Evolutionary conservation across 2,888 invertebrate genomes (phyloP).

Genomic region (Lasioglossum vierecki): DNA sequence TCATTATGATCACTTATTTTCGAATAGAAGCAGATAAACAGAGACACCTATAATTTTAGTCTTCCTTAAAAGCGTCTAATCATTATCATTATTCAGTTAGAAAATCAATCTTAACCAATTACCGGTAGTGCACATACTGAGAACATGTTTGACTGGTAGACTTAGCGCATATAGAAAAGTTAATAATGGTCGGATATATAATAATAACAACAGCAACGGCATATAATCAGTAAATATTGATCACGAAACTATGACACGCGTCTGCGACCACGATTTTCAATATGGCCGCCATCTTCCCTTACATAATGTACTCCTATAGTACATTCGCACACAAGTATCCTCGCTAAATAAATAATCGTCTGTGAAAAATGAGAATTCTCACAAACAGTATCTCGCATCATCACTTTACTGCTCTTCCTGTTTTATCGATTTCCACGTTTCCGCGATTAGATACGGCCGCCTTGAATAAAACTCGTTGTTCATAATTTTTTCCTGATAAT

Average conservation of each 20-base stretch:
- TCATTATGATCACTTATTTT: background rate
- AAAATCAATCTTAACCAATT: background rate
- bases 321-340: background rate
- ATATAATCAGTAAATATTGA: background rate
- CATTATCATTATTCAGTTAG: background rate
- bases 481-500: background rate
- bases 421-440: background rate
- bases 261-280: slow-evolving; percentile 4
- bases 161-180: background rate
- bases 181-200: background rate
- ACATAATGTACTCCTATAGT: background rate
- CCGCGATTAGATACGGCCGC: background rate
- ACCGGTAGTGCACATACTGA: background rate
- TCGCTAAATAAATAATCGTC: background rate
- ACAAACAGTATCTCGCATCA: background rate
- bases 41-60: background rate
- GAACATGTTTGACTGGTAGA: slow-evolving; percentile 3
- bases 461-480: background rate
- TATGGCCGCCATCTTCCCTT: slow-evolving; percentile 1
- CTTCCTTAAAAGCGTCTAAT: background rate
- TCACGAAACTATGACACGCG: background rate
- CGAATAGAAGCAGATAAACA: background rate
- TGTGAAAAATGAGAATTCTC: background rate
- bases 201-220: background rate
- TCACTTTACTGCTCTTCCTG: background rate